These are phyloP conservation scores for Sebastes nivosus DNA, from an alignment of 2,797 vertebrate species.

Conservation along the genomic window DNA sequence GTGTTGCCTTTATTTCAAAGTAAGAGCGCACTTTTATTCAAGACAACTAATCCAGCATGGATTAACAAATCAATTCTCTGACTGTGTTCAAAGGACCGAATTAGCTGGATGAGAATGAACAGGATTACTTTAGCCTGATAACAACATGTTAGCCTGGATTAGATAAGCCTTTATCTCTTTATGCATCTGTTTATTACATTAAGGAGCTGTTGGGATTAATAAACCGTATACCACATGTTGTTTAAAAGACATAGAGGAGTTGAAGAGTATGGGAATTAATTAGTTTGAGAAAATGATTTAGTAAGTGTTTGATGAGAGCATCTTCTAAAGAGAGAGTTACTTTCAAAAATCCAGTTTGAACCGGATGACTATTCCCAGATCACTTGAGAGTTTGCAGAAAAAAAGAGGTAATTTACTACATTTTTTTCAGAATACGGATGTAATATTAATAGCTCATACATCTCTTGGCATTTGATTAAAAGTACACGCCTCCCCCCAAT, in stretches of 20 bases:
- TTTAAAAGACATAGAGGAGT: background rate
- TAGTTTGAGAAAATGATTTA: constrained; percentile 1
- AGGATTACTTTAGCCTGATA: background rate
- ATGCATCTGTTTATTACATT: background rate
- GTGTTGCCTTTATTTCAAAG: background rate
- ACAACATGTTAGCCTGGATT: constrained; percentile 9
- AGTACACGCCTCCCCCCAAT: background rate
- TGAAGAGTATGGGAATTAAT: background rate
- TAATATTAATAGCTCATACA: constrained; percentile 15
- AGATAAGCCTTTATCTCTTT: background rate
- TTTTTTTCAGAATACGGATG: background rate
- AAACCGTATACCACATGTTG: background rate
- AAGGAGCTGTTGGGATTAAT: constrained; percentile 1
- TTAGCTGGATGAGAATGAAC: background rate
- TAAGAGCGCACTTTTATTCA: background rate
- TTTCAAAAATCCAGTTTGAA: constrained; percentile 19
- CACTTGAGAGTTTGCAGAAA: background rate
- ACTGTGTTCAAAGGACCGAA: background rate
- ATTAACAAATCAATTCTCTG: background rate
- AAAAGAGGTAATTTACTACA: background rate
- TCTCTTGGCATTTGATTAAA: background rate
- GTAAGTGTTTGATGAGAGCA: constrained; percentile 14
- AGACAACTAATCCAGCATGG: background rate
- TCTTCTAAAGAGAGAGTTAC: constrained; percentile 1
- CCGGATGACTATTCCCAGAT: constrained; percentile 6